Conservation (phyloP, 2,797 vertebrate genomes). For the Muraenolepis orangiensis region DNA sequence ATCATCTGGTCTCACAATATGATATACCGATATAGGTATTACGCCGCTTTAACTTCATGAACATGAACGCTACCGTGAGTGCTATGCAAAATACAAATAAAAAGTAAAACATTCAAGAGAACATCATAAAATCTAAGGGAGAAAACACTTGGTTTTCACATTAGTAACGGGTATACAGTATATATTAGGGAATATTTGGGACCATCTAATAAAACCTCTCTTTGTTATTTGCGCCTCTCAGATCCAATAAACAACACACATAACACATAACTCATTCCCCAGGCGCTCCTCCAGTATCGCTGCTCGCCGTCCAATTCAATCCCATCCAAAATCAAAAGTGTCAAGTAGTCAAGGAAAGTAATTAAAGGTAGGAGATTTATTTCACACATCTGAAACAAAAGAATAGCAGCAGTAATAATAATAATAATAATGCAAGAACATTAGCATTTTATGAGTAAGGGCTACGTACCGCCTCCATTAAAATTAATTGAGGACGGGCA, state of each 20-base stretch:
- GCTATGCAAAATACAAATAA: too few species aligned
- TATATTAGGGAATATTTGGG: too few species aligned
- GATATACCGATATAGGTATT: neutral
- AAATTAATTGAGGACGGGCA: neutral
- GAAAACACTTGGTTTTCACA: too few species aligned
- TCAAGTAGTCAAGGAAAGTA: too few species aligned
- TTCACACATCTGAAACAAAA: neutral
- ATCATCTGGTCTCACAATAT: neutral
- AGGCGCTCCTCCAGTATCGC: neutral
- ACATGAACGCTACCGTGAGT: too few species aligned
- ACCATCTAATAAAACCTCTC: neutral
- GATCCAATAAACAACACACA: neutral
- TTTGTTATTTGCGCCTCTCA: neutral
- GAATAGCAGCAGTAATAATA: neutral
- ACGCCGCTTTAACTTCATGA: neutral
- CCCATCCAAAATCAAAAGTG: too few species aligned
- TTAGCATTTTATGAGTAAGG: neutral
- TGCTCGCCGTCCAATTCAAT: neutral
- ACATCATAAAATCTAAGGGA: too few species aligned
- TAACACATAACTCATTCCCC: neutral
- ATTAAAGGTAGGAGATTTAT: too few species aligned
- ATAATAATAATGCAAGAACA: neutral
- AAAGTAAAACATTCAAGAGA: too few species aligned
- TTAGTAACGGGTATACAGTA: too few species aligned
- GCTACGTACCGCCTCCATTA: neutral